Percentiles rank a stretch among this genome's conserved stretches.
These are phyloP conservation scores for Erythrocercus mccallii DNA, from an alignment of 2,113 vertebrate genomes.

Conservation along the genomic window DNA sequence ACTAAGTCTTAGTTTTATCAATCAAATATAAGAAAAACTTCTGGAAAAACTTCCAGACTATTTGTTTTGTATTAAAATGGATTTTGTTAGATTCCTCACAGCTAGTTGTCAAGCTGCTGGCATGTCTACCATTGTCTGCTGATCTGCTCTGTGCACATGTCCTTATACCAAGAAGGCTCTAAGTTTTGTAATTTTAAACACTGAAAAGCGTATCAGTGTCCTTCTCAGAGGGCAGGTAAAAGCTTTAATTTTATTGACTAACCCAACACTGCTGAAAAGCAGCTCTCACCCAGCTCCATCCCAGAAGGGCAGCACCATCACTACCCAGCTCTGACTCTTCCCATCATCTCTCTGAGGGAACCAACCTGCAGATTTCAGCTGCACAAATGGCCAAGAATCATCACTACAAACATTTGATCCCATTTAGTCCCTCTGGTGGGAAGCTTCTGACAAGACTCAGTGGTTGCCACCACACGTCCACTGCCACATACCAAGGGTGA, in stretches of 20 bases:
- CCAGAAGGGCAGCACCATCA: neutral
- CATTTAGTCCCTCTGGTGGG: neutral
- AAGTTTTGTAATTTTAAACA: neutral
- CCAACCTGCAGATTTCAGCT: neutral
- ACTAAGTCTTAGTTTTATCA: neutral
- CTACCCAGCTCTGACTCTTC: neutral
- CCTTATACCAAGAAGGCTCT: neutral
- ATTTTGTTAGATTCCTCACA: neutral
- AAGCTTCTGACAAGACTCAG: neutral
- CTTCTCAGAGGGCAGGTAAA: neutral
- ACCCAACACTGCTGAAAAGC: neutral
- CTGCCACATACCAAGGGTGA: fast-evolving
- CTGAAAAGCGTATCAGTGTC: neutral
- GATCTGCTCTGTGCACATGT: neutral
- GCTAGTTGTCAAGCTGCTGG: neutral
- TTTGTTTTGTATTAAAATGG: neutral
- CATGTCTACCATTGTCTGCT: neutral
- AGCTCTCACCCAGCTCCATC: neutral
- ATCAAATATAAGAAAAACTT: neutral
- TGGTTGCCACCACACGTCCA: neutral
- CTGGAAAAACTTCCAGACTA: neutral
- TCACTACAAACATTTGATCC: neutral
- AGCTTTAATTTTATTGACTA: neutral
- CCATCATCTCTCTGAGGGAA: neutral
- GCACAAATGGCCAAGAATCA: neutral